phyloP scores from a whole-genome alignment of 2,113 vertebrate genomes.

The Corythornis cristatus region DNA sequence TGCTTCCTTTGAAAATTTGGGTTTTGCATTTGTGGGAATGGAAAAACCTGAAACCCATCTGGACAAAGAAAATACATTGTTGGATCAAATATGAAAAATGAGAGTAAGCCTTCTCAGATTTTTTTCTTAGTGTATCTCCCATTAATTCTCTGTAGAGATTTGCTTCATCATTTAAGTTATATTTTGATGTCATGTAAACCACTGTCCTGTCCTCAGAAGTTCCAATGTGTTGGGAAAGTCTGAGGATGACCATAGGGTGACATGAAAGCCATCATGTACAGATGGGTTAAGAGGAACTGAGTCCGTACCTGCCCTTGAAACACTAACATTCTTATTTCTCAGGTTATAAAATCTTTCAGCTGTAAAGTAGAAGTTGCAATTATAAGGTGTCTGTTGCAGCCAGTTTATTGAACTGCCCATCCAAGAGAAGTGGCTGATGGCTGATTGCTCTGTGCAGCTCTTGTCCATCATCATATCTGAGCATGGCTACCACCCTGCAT shows the following conservation, averaged over 20 bases:
- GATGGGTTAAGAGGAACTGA: neutral
- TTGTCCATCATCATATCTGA: neutral
- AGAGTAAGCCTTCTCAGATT: neutral
- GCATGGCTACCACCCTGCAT: neutral
- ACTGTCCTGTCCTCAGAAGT: neutral
- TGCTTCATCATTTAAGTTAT: neutral
- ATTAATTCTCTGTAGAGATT: neutral
- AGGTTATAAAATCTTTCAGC: neutral
- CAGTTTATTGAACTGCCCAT: neutral
- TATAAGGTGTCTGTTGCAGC: neutral
- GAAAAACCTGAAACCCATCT: neutral
- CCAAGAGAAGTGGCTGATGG: neutral
- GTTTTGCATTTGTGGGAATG: neutral
- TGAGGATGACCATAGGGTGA: neutral
- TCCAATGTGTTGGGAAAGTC: neutral
- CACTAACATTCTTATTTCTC: neutral
- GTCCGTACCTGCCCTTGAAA: neutral
- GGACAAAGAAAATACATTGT: neutral
- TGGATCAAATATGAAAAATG: neutral
- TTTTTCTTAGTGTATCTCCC: neutral
- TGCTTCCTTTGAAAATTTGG: neutral
- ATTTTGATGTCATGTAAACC: neutral
- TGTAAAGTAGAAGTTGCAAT: neutral
- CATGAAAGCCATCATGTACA: rapidly evolving
- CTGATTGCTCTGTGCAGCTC: neutral